phyloP scores from a whole-genome alignment of 2,113 vertebrate species.

The Paralichthys olivaceus region DNA sequence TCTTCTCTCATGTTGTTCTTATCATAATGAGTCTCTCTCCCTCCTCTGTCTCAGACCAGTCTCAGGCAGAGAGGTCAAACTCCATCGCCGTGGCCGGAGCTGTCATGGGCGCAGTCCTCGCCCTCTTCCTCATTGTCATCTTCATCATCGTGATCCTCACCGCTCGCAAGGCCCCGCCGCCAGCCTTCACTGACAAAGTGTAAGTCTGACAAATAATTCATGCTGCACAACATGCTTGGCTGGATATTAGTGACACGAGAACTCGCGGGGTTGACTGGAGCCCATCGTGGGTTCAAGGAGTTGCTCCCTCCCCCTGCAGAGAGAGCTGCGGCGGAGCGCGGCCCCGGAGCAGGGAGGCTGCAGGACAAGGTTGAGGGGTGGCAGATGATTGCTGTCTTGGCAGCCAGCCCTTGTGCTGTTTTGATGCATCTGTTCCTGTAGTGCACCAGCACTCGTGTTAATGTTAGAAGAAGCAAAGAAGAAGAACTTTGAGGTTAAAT shows the following conservation, averaged over 20 bases:
- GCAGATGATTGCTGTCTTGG: constrained; percentile 66
- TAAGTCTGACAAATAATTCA: constrained; percentile 74
- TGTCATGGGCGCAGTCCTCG: constrained; percentile 92
- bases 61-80: constrained; percentile 85
- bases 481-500: constrained; percentile 66
- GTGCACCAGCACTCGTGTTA: constrained; percentile 38
- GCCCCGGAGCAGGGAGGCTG: constrained; percentile 43
- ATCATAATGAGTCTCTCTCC: constrained; percentile 21
- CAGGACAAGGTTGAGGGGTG: constrained; percentile 53
- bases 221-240: constrained; percentile 35
- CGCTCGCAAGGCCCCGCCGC: constrained; percentile 80
- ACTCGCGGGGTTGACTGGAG: constrained; percentile 47
- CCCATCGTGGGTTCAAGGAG: constrained; percentile 45
- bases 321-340: constrained; percentile 7
- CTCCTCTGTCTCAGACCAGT: constrained; percentile 76
- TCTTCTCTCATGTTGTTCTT: neutral
- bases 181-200: constrained; percentile 81
- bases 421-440: constrained; percentile 40
- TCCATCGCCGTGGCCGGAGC: constrained; percentile 91
- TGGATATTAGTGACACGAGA: constrained; percentile 60
- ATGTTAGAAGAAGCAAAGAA: constrained; percentile 45
- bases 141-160: constrained; percentile 91
- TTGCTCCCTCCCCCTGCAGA: constrained; percentile 22
- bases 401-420: constrained; percentile 59
- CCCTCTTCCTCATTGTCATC: constrained; percentile 91